Conservation (phyloP, 1,140 invertebrate genomes). For the Limonius californicus region DNA sequence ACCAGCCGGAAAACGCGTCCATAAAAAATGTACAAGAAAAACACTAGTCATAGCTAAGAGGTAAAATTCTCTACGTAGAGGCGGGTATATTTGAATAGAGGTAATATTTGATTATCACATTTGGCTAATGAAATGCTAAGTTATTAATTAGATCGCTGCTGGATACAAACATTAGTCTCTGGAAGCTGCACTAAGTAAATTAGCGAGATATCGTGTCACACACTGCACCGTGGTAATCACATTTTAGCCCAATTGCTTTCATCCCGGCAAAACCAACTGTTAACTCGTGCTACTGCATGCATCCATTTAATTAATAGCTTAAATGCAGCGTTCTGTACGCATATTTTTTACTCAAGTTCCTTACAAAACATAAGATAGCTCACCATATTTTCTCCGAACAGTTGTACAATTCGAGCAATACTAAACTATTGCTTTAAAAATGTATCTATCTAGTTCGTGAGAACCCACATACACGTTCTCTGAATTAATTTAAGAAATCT, state of each 20-base stretch:
- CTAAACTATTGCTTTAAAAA: too few species aligned
- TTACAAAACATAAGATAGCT: too few species aligned
- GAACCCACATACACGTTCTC: too few species aligned
- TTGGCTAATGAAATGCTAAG: not conserved
- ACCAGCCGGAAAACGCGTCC: not conserved
- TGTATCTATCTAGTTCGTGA: too few species aligned
- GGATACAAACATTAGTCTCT: not conserved
- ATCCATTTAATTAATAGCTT: not conserved
- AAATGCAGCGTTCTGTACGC: not conserved
- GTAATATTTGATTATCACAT: too few species aligned
- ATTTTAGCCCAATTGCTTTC: slow-evolving; percentile 8
- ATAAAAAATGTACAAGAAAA: not conserved
- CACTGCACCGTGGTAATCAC: slow-evolving; percentile 1
- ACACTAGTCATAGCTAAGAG: not conserved
- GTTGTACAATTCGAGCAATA: too few species aligned
- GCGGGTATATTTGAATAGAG: too few species aligned
- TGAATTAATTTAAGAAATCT: too few species aligned
- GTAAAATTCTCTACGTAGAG: too few species aligned
- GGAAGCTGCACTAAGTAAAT: slow-evolving; percentile 1
- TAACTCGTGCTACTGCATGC: not conserved
- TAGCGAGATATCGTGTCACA: slow-evolving; percentile 5
- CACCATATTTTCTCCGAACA: too few species aligned
- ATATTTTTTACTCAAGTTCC: too few species aligned
- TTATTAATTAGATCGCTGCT: slow-evolving; percentile 5
- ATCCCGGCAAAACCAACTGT: slow-evolving; percentile 3